Conservation (phyloP, 2,797 vertebrate species). For the Simalia tracyae region DNA sequence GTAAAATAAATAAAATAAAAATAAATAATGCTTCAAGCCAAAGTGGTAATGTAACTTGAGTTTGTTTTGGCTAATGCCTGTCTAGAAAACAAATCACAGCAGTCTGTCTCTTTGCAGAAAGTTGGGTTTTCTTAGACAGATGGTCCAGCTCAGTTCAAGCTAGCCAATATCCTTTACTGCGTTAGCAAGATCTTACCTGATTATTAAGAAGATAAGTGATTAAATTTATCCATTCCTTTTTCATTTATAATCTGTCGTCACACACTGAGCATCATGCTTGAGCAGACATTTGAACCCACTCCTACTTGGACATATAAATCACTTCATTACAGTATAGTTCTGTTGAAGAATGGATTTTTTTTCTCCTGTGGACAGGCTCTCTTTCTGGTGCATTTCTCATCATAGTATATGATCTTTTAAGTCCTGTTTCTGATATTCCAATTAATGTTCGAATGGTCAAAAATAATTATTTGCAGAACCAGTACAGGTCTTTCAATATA, state of each 20-base stretch:
- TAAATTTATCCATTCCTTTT: background rate
- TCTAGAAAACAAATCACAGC: background rate
- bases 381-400: background rate
- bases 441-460: background rate
- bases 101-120: background rate
- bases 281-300: background rate
- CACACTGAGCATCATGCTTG: background rate
- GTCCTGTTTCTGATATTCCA: background rate
- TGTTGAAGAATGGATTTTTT: background rate
- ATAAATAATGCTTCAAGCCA: background rate
- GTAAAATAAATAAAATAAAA: background rate
- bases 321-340: background rate
- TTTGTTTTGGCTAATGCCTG: background rate
- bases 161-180: rapidly evolving
- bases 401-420: background rate
- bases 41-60: background rate
- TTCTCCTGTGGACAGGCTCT: background rate
- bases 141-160: rapidly evolving
- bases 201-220: background rate
- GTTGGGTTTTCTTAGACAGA: background rate
- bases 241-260: background rate
- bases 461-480: background rate
- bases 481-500: background rate
- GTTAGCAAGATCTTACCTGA: rapidly evolving
- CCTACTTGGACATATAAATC: background rate